Evolutionary conservation across 2,888 invertebrate genomes (phyloP), one percentile per base, ranked within the genome.

Genomic region (Strigamia crassipes): DNA sequence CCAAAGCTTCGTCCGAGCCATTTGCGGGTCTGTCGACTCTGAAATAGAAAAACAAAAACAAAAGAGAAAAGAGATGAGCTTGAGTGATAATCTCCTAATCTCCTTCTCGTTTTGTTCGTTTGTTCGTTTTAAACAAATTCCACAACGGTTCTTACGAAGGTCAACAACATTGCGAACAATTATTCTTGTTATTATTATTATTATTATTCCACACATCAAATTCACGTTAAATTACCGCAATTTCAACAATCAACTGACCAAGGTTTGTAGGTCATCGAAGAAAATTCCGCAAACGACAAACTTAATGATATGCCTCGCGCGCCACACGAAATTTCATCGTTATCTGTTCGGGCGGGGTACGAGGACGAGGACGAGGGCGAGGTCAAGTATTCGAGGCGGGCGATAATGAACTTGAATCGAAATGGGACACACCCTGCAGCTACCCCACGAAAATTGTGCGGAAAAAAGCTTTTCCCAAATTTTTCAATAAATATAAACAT

Each of bases 1-100:
- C 56, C 56, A 18, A 56, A 56, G 56, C 56, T 56, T 56, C 56
- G n/a, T 56, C 18, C 21, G 21, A 56, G 56, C 56, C 56, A 56
- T 56, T 56, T 56, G 56, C 18, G 56, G 56, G 56, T 56, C 56
- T 56, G 56, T 56, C 56, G 56, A 56, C 56, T 56, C 56, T 56
- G 56, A 56, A 56, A 56, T 18, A 56, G 56, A 56, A 56, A 56
- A 56, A 56, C n/a, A n/a, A 56, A 56, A 56, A 56, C n/a, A n/a
- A 56, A 56, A 56, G 21, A 18, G 21, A 18, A 56, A 56, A 56
- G 56, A 56, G 56, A 56, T 18, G 56, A 56, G 56, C 21, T 56
- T 56, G 18, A 56, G 56, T 18, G 56, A 56, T 56, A 56, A 56
- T 56, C n/a, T 18, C n/a, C 56, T n/a, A n/a, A n/a, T n/a, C n/a